phyloP scores from a whole-genome alignment of 1,140 invertebrate genomes.

The Gyrodactylus salaris region DNA sequence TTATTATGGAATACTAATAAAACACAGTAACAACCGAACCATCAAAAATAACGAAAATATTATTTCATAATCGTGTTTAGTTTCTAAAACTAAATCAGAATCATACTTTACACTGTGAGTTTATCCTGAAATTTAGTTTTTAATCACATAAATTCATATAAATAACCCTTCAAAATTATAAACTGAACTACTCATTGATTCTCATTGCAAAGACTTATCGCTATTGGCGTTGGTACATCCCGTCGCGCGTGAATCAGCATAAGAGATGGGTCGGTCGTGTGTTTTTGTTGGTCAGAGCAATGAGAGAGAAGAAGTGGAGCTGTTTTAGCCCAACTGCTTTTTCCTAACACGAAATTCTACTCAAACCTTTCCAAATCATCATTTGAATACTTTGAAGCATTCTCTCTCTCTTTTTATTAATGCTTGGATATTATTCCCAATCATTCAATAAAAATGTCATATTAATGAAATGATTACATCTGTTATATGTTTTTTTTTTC shows the following conservation, averaged over 20 bases:
- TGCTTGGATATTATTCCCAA: no score
- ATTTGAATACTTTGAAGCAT: no score
- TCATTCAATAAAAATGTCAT: no score
- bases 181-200: neutral
- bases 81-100: neutral
- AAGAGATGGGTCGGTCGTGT: neutral
- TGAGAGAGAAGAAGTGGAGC: no score
- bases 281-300: neutral
- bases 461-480: no score
- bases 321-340: no score
- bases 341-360: no score
- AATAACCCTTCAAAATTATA: neutral
- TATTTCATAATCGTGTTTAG: neutral
- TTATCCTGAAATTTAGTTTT: neutral
- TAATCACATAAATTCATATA: neutral
- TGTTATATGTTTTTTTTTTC: no score
- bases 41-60: neutral
- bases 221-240: neutral
- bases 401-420: no score
- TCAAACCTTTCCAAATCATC: no score
- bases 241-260: neutral
- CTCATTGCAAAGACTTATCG: neutral
- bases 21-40: neutral
- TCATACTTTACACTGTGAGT: neutral
- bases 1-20: neutral